Base-by-base conservation (phyloP, 1,140 invertebrate species). In the Rhysida immarginata region DNA sequence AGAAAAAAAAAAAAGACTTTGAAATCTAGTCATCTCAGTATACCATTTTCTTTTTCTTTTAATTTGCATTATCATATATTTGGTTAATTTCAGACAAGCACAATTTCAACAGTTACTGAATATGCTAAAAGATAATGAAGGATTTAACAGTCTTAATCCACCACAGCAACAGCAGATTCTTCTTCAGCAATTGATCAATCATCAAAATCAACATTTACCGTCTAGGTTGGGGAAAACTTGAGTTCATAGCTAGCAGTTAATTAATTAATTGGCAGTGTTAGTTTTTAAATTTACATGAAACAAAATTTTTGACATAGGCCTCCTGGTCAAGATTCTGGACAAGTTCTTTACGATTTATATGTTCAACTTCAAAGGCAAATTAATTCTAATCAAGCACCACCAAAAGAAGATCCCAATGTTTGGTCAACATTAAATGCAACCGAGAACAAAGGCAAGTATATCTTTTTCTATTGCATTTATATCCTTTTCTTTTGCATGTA, bases 111-210 rank as follows among this genome's bases (percentile, higher is more conserved):
- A 65, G 61, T 70, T 80, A 16, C 65, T 81, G 18, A 66, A 68
- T 8, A 80, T 82, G 59, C 65, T 84, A 13, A 77, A 80, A 3
- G 78, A 81, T 27, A 74, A 78, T 42, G 81, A 83, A 26, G 76
- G 76, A 18, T 84, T 81, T 71, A 71, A 73, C 49, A 71, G 70
- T 0, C 59, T 84, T 8, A 73, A 69, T 56, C 71, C 76, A 0
- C 62, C 75, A 1, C 78, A 84, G 60, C 80, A 83, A 54, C 78
- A 81, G 64, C 73, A 73, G 60, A 59, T 79, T 26, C 72, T 79
- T 2, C 60, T 73, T 26, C 77, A 75, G 54, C 77, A 75, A 60
- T n/a, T n/a, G n/a, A n/a, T n/a, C n/a, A n/a, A n/a, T n/a, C 68
- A 75, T 61, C 61, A 60, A 53, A 51, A 58, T 14, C 55, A 59